Conservation (phyloP, 1,140 invertebrate species). For the Drosophila virilis region DNA sequence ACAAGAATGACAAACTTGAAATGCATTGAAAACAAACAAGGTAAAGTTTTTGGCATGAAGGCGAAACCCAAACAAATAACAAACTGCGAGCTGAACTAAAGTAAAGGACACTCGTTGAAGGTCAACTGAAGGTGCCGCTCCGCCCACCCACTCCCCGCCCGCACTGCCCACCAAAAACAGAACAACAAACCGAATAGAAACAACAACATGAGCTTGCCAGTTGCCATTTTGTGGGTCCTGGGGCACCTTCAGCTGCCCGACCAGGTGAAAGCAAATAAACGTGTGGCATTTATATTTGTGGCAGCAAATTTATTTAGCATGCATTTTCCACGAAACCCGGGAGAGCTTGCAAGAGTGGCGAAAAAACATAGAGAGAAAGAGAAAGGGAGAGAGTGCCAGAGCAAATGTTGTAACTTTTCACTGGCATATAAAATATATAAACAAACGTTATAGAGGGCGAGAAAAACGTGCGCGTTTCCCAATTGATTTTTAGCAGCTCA, state of each 20-base stretch:
- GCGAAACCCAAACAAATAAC: slow-evolving; percentile 33
- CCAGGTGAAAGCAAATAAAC: slow-evolving; percentile 65
- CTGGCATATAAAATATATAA: slow-evolving; percentile 36
- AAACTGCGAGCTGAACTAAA: slow-evolving; percentile 15
- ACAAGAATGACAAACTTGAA: slow-evolving; percentile 58
- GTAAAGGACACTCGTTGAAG: slow-evolving; percentile 53
- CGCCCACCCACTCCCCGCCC: background rate
- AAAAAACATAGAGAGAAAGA: slow-evolving; percentile 5
- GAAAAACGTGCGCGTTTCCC: slow-evolving; percentile 52
- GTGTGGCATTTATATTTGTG: slow-evolving; percentile 78
- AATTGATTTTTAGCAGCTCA: slow-evolving; percentile 62
- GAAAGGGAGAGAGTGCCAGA: background rate
- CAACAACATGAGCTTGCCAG: slow-evolving; percentile 13
- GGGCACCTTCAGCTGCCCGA: background rate
- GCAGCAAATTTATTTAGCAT: slow-evolving; percentile 73
- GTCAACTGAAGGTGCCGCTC: slow-evolving; percentile 62
- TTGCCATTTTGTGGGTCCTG: slow-evolving; percentile 27
- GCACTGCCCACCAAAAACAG: slow-evolving; percentile 1
- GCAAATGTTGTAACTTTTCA: slow-evolving; percentile 51
- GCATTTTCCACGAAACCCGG: slow-evolving; percentile 25
- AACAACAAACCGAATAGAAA: slow-evolving; percentile 20
- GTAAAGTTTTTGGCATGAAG: slow-evolving; percentile 24
- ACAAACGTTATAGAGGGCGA: slow-evolving; percentile 13
- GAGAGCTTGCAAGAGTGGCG: background rate
- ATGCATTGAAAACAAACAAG: slow-evolving; percentile 68